A percentile compares a stretch with the other conserved stretches of the same genome.
Evolutionary conservation across 2,113 vertebrate genomes (phyloP).

Genomic region (Heptranchias perlo): DNA sequence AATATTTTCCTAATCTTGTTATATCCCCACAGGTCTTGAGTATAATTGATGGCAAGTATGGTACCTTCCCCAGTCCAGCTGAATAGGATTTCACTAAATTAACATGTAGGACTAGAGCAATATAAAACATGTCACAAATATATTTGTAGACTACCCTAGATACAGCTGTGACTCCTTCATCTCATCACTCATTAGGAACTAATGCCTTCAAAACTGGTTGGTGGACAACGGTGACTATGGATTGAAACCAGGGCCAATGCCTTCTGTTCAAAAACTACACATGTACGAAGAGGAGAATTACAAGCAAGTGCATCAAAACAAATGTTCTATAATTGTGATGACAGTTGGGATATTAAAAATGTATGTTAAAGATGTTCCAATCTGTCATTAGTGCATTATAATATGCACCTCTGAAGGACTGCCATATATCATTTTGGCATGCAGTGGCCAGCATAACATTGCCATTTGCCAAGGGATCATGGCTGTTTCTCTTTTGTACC

Average conservation of each 20-base stretch:
- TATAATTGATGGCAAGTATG: not conserved
- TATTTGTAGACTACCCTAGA: not conserved
- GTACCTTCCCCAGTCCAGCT: not conserved
- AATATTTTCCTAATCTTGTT: not conserved
- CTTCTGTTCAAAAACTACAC: not conserved
- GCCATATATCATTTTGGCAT: not conserved
- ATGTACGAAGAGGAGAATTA: not conserved
- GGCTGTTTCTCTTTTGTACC: not conserved
- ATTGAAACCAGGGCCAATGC: not conserved
- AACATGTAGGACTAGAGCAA: not conserved
- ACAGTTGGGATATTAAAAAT: constrained; percentile 25
- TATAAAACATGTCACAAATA: not conserved
- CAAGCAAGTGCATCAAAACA: not conserved
- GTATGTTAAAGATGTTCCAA: not conserved
- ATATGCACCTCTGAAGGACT: not conserved
- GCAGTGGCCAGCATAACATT: not conserved
- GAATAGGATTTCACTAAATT: not conserved
- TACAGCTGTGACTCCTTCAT: not conserved
- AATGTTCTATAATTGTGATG: not conserved
- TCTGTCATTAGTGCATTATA: not conserved
- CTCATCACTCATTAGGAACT: not conserved
- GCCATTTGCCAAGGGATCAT: constrained; percentile 1
- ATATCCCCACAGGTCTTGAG: not conserved
- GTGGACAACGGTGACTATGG: not conserved
- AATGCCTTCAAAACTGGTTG: not conserved